phyloP scores from a whole-genome alignment of 1,140 invertebrate species.

The Hirudo medicinalis region DNA sequence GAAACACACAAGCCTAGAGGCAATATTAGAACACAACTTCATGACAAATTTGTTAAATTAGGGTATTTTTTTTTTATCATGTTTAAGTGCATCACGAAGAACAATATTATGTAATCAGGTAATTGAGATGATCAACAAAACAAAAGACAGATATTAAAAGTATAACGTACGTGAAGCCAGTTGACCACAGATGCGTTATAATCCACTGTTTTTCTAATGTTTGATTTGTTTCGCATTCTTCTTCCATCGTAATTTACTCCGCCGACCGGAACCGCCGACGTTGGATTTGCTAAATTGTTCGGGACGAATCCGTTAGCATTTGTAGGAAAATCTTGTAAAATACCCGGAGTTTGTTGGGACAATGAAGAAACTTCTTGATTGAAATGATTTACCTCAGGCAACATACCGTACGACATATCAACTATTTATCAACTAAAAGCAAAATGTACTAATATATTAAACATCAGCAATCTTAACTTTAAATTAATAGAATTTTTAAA shows the following conservation, averaged over 20 bases:
- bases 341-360: too few relatives aligned
- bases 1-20: neutral
- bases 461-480: too few relatives aligned
- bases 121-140: neutral
- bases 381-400: too few relatives aligned
- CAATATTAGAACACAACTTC: neutral
- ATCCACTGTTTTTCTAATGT: slow-evolving; percentile 93
- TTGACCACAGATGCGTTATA: slow-evolving; percentile 92
- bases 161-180: slow-evolving; percentile 58
- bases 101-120: neutral
- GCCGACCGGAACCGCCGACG: too few relatives aligned
- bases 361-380: too few relatives aligned
- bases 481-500: too few relatives aligned
- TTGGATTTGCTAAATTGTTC: too few relatives aligned
- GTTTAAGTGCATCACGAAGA: slow-evolving; percentile 2
- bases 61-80: neutral
- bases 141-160: neutral
- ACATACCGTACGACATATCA: too few relatives aligned
- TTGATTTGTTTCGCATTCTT: slow-evolving; percentile 71
- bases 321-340: too few relatives aligned
- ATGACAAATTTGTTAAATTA: neutral
- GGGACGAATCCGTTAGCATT: too few relatives aligned
- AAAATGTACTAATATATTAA: too few relatives aligned
- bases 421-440: too few relatives aligned
- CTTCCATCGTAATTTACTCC: slow-evolving; percentile 68